These are phyloP conservation scores for Plestiodon gilberti DNA, from an alignment of 2,113 vertebrate species.

Conservation along the genomic window DNA sequence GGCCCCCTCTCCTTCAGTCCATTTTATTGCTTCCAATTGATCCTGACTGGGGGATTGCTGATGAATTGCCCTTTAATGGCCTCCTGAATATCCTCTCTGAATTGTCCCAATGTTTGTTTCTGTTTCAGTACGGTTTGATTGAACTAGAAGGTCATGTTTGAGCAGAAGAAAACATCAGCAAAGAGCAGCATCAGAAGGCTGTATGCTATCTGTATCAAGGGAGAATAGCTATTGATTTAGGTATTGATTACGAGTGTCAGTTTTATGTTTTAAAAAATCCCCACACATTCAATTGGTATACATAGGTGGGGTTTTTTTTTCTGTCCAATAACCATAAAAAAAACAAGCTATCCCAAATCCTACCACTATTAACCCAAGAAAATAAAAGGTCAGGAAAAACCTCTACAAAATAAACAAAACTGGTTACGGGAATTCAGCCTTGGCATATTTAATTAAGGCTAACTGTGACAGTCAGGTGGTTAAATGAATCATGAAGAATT, in stretches of 20 bases:
- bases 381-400: conserved; percentile 25
- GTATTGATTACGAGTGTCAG: not conserved
- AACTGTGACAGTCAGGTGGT: conserved; percentile 54
- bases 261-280: not conserved
- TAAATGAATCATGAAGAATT: conserved; percentile 21
- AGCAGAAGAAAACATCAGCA: not conserved
- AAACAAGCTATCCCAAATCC: conserved; percentile 46
- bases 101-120: too few species aligned
- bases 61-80: too few species aligned
- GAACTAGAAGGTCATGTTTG: not conserved
- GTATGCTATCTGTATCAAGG: not conserved
- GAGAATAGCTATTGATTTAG: not conserved
- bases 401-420: conserved; percentile 17
- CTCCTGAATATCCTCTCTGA: too few species aligned
- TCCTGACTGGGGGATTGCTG: too few species aligned
- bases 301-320: not conserved
- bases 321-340: conserved; percentile 45
- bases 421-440: conserved; percentile 28
- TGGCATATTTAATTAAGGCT: conserved; percentile 54
- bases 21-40: too few species aligned
- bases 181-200: not conserved
- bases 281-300: not conserved
- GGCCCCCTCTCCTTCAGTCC: too few species aligned
- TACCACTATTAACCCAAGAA: not conserved
- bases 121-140: not conserved